These are phyloP conservation scores for Trididemnum nubilum DNA, from an alignment of 23 tunicate species.

Conservation along the genomic window DNA sequence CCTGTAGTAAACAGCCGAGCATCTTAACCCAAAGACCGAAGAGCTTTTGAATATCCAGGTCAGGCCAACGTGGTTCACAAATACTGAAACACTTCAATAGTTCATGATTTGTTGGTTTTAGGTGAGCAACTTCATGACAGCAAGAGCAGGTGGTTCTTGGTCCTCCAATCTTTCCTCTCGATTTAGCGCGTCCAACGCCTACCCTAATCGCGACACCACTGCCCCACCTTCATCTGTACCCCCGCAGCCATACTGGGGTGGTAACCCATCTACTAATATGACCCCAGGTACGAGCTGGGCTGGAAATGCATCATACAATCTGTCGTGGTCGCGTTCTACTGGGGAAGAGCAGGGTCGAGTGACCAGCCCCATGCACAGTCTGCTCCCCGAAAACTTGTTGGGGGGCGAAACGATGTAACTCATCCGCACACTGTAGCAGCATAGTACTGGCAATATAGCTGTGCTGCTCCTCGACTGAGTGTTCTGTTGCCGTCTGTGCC, in stretches of 20 bases:
- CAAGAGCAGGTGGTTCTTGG: constrained; percentile 54
- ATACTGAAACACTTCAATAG: too few relatives aligned
- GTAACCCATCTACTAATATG: constrained; percentile 13
- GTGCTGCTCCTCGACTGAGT: not conserved
- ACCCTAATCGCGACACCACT: constrained; percentile 26
- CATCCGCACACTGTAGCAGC: constrained; percentile 18
- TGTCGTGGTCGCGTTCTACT: constrained; percentile 62
- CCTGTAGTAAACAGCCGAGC: too few relatives aligned
- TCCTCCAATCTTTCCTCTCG: constrained; percentile 25
- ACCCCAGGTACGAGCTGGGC: constrained; percentile 40
- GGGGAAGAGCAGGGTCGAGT: constrained; percentile 67
- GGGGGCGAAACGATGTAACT: constrained; percentile 79
- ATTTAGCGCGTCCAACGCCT: constrained; percentile 35
- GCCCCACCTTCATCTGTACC: constrained; percentile 9
- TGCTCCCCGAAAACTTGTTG: constrained; percentile 83
- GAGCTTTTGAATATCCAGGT: too few relatives aligned
- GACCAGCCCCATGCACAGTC: constrained; percentile 80
- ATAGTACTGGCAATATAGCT: constrained; percentile 1
- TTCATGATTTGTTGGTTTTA: too few relatives aligned
- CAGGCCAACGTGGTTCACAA: too few relatives aligned
- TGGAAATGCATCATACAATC: constrained; percentile 14
- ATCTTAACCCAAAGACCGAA: too few relatives aligned
- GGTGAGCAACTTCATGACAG: constrained; percentile 65
- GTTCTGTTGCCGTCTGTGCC: constrained; percentile 5
- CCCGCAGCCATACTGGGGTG: constrained; percentile 33